Base-by-base conservation (phyloP, 1,140 invertebrate genomes). In the Mya arenaria region DNA sequence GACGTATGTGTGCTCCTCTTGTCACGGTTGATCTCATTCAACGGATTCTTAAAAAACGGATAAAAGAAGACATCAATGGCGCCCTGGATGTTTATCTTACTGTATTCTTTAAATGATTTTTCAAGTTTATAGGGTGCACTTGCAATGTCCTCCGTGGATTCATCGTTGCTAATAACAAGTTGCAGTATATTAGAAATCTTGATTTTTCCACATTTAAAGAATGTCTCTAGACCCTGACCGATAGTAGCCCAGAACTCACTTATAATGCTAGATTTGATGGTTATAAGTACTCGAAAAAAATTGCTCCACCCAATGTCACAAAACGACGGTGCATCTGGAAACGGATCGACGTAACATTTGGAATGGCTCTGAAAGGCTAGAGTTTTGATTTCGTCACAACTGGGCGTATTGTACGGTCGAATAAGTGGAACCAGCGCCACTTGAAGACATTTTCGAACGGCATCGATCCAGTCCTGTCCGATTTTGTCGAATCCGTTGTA, bases 401-500 rank as follows among this genome's bases (percentile, higher is more conserved):
- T 65, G 23, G 13, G 52, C 10, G 25, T 34, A 5, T 52, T 44
- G 25, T 25, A 79, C 8, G 62, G 62, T 36, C 75, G 37, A 10
- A 79, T 25, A 8, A 66, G 63, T 23, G 62, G 63, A 4, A 79
- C 75, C 19, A 77, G 74, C 3, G 36, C 48, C n/a, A 77, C 73
- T 30, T 75, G 73, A 4, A 75, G 58, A 44, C 63, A 79, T 56
- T 68, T 79, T 23, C 75, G 15, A 19, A 79, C 75, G 25, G 37
- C 63, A 56, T 79, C 65, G 0, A 66, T 79, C 75, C 75, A 79
- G 19, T 68, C 5, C 30, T 68, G 75, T 23, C 62, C 75, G 2
- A 28, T 79, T 25, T 37, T 17, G 30, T 55, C 36, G 30, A 79
- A 79, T 17, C 41, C 25, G n/a, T 8, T 19, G 37, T 52, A 66